Base-by-base conservation (phyloP, 2,113 vertebrate genomes). In the Diphyllodes magnificus region DNA sequence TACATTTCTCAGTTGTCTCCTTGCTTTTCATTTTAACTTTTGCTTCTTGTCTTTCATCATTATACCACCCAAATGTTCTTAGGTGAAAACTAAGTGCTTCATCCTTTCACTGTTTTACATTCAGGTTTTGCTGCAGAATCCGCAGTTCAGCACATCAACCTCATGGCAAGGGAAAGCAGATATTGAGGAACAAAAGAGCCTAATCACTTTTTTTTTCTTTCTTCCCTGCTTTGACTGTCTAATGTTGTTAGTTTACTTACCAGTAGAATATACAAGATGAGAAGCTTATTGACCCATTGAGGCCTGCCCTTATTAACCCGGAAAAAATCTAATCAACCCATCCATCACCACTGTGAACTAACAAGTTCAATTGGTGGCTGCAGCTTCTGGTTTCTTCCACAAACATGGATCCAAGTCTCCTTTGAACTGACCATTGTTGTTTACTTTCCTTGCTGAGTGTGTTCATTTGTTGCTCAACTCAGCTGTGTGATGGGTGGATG, bases 271-370 rank as follows among this genome's bases (percentile, higher is more conserved):
- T n/a, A 81, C 47, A 91, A 88, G 91, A 76, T 66, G 82, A 91
- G 81, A 60, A 91, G 59, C 50, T 82, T 65, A 53, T 50, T 88
- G 96, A 65, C 80, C 91, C 70, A 47, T 21, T 72, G 86, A 94
- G 87, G 79, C 80, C 47, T 95, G 94, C 94, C 92, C 94, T 92
- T 96, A 94, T 92, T 96, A 95, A 95, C 95, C 94, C 71, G 21
- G 78, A 91, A 95, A 93, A 70, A 80, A 93, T 91, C 88, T 65
- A 78, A 97, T 93, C 71, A 61, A 75, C 37, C 39, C 49, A 69
- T 81, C 59, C 69, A 69, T 94, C 81, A 94, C 60, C 89, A 53
- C 21, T 57, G 66, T 47, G 42, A 95, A 71, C 78, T 78, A 81
- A 93, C 85, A 93, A 97, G 91, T 93, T 95, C 78, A 79, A 3